Conservation (phyloP, 2,797 vertebrate species). For the Leucoraja ocellata region DNA sequence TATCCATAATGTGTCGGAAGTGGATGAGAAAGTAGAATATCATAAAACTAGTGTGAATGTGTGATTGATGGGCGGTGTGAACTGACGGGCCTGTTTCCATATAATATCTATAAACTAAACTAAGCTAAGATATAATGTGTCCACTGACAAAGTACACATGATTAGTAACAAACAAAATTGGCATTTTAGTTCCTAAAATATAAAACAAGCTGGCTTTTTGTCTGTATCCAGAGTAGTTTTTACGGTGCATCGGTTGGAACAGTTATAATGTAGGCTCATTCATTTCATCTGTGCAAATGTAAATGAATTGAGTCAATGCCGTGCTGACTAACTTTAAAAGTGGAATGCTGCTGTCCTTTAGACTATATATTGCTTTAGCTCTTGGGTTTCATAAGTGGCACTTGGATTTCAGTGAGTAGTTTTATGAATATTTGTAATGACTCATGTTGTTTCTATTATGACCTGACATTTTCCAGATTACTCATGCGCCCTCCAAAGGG, state of each 20-base stretch:
- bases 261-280: not conserved
- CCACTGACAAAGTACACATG: not conserved
- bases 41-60: too few relatives aligned
- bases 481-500: slow-evolving; percentile 92
- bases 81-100: too few relatives aligned
- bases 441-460: slow-evolving; percentile 39
- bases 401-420: not conserved
- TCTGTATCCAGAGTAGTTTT: not conserved
- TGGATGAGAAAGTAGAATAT: too few relatives aligned
- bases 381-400: not conserved
- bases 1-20: too few relatives aligned
- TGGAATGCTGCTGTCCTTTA: not conserved
- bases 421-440: not conserved
- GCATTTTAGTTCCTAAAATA: not conserved
- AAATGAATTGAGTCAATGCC: not conserved
- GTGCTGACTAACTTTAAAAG: not conserved
- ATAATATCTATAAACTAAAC: too few relatives aligned
- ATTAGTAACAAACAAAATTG: not conserved
- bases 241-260: not conserved
- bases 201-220: not conserved
- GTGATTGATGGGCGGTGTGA: too few relatives aligned
- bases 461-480: slow-evolving; percentile 69
- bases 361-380: not conserved
- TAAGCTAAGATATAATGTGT: not conserved
- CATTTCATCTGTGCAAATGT: not conserved